phyloP scores from a whole-genome alignment of 2,797 vertebrate genomes.

The Tenualosa ilisha region DNA sequence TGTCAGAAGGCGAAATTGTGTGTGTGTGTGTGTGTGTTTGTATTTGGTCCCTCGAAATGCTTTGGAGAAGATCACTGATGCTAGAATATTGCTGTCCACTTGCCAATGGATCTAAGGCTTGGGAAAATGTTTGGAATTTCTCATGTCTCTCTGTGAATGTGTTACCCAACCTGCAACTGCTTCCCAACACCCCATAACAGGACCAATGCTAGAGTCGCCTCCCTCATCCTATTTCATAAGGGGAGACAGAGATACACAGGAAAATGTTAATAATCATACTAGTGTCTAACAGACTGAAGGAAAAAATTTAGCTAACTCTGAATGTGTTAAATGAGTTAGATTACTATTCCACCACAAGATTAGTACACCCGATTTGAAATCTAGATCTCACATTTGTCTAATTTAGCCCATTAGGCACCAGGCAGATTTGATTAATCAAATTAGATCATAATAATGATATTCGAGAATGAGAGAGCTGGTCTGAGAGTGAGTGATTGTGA shows the following conservation, averaged over 20 bases:
- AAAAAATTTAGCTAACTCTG: neutral
- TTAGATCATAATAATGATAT: neutral
- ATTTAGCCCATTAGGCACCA: too few species aligned
- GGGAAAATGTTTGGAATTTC: constrained; percentile 67
- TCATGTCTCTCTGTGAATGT: constrained; percentile 59
- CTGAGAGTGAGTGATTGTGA: neutral
- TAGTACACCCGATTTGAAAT: neutral
- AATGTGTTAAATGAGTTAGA: neutral
- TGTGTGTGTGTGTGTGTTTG: constrained; percentile 24
- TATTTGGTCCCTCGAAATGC: constrained; percentile 36
- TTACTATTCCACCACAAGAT: neutral
- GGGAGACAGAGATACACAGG: neutral
- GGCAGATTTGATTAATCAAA: neutral
- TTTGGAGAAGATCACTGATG: constrained; percentile 1
- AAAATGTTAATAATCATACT: neutral
- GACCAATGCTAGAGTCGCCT: neutral
- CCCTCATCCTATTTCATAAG: constrained; percentile 42
- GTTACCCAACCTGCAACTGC: constrained; percentile 44
- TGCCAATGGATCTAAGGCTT: constrained; percentile 46
- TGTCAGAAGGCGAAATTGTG: neutral
- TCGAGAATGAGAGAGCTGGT: too few species aligned
- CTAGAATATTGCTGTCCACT: neutral
- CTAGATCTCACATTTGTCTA: neutral
- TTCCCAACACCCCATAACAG: constrained; percentile 39
- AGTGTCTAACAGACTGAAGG: neutral